Evolutionary conservation across 2,797 vertebrate genomes (phyloP), one percentile per base, ranked within the genome.

Genomic region (Gallinago nigripennis): DNA sequence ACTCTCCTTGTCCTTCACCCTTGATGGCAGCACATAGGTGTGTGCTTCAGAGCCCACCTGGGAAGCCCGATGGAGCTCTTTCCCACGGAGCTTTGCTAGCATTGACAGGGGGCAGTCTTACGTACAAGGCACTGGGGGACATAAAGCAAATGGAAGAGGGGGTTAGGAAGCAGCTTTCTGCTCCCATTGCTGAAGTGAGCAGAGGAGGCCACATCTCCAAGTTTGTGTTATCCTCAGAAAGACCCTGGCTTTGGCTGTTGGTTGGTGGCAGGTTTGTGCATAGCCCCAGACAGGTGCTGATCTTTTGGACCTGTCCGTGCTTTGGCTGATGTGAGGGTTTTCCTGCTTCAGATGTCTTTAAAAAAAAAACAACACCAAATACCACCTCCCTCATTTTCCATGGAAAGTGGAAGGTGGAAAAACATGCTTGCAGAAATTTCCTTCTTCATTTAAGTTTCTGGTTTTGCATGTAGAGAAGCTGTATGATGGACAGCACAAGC

Each of bases 111-210:
- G 25, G 6, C 41, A 61, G 25, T 33, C 39, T 50, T 50, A n/a
- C 0, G 0, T 12, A 9, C 20, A 13, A 37, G 6, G 39, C 83
- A 31, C 33, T 0, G 0, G 46, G 50, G 23, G 12, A 33, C 0
- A 1, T 53, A 30, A 78, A 41, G 28, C 7, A 18, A 63, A 35
- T n/a, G 12, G 35, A 61, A 39, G 37, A 65, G 16, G 2, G 0
- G 21, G 8, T 13, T 35, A 76, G 23, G 48, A 81, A 71, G 35
- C 2, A 51, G 18, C 77, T 86, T 75, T 56, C 45, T 83, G 69
- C 43, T 80, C 2, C 17, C 3, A 0, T 50, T 71, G 64, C 35
- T 53, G 39, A 64, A 51, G 46, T 20, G 8, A 69, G 19, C 35
- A 66, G 54, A 50, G 30, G 25, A 20, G 45, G 20, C 21, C 4